Evolutionary conservation across 2,113 vertebrate genomes (phyloP).

Genomic region (Xiphias gladius): DNA sequence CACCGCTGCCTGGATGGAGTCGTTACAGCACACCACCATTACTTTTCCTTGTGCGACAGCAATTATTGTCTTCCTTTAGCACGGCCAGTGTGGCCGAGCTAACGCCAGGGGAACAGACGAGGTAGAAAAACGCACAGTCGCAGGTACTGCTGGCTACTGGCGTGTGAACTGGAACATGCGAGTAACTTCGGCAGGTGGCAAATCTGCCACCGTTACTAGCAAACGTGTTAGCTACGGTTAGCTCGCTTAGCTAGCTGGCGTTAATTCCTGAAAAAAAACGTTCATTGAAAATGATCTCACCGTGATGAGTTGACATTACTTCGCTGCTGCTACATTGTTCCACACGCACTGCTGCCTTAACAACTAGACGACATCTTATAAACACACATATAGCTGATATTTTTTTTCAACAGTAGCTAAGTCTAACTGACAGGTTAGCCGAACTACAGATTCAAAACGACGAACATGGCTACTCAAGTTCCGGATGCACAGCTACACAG

Average conservation of each 20-base stretch:
- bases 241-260: conserved; percentile 33
- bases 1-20: not conserved
- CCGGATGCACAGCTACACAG: conserved; percentile 35
- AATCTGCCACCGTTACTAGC: not conserved
- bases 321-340: conserved; percentile 47
- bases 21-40: conserved; percentile 6
- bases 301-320: conserved; percentile 52
- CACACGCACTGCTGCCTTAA: not conserved
- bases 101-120: rapidly evolving
- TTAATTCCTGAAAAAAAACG: conserved; percentile 22
- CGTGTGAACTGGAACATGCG: not conserved
- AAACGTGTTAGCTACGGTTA: conserved; percentile 25
- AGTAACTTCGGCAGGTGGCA: not conserved
- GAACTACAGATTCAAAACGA: conserved; percentile 70
- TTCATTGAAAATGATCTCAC: conserved; percentile 43
- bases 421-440: conserved; percentile 23
- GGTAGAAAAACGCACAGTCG: rapidly evolving
- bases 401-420: not conserved
- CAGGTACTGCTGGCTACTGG: not conserved
- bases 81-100: not conserved
- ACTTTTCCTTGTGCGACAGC: not conserved
- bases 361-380: not conserved
- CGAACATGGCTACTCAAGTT: conserved; percentile 36
- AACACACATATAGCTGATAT: not conserved
- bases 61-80: not conserved